Evolutionary conservation across 2,113 vertebrate genomes (phyloP).

Genomic region (Orycteropus afer): DNA sequence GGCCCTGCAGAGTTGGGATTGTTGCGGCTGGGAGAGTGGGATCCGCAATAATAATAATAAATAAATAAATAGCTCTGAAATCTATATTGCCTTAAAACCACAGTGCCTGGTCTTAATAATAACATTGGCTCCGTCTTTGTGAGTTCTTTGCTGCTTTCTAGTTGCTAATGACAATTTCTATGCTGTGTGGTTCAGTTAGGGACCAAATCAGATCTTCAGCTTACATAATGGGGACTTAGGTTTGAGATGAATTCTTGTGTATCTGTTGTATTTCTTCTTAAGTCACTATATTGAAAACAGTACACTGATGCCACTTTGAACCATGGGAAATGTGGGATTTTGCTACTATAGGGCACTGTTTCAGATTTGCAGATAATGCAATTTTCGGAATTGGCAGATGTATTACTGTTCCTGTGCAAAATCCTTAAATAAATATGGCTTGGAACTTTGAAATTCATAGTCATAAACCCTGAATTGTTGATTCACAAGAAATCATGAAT

Average conservation of each 20-base stretch:
- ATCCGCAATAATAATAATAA: conserved; percentile 76
- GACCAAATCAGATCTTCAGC: conserved; percentile 24
- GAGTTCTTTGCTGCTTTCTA: conserved; percentile 32
- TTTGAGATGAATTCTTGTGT: conserved; percentile 10
- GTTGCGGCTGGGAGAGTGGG: conserved; percentile 73
- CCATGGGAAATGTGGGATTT: neutral
- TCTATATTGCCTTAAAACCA: conserved; percentile 75
- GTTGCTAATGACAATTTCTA: conserved; percentile 27
- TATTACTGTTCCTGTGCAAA: neutral
- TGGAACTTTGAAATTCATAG: neutral
- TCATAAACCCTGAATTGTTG: neutral
- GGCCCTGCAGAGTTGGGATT: conserved; percentile 89
- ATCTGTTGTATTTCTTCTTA: conserved; percentile 44
- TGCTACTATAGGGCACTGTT: neutral
- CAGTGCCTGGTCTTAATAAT: conserved; percentile 54
- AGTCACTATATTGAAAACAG: conserved; percentile 42
- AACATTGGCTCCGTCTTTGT: neutral
- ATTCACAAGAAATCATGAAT: neutral
- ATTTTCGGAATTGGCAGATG: neutral
- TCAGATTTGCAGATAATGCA: neutral
- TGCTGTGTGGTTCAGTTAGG: conserved; percentile 2
- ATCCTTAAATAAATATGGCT: neutral
- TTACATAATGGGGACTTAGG: neutral
- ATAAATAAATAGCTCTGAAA: conserved; percentile 81
- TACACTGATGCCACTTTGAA: neutral